These are phyloP conservation scores for Amazona vittata DNA, from an alignment of 2,113 vertebrate species.

Conservation along the genomic window DNA sequence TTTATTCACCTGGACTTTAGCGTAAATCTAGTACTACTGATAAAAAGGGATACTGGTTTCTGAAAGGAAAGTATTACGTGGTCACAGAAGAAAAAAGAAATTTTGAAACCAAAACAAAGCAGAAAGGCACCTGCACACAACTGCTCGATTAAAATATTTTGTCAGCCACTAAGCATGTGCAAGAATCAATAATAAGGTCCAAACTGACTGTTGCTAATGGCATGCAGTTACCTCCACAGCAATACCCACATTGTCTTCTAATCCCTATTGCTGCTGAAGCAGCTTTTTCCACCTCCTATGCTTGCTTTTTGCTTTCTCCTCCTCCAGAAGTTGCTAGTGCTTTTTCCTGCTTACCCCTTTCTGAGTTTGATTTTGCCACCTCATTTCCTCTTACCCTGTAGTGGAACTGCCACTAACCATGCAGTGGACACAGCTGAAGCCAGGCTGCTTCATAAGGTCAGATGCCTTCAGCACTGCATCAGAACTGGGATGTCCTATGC, in stretches of 20 bases:
- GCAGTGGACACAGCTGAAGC: background rate
- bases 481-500: background rate
- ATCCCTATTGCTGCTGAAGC: background rate
- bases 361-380: background rate
- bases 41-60: background rate
- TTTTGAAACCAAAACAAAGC: background rate
- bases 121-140: background rate
- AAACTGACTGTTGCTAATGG: background rate
- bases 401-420: background rate
- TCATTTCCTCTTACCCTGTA: background rate
- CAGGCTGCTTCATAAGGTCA: background rate
- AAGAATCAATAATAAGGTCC: background rate
- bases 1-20: background rate
- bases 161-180: background rate
- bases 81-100: background rate
- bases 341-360: background rate
- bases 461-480: background rate
- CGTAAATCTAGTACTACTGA: background rate
- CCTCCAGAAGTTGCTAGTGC: background rate
- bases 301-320: background rate
- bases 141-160: background rate
- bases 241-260: background rate
- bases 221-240: background rate
- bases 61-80: background rate
- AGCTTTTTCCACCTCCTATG: background rate